These are phyloP conservation scores for Neotoxoptera formosana DNA, from an alignment of 1,140 invertebrate genomes.

Conservation along the genomic window DNA sequence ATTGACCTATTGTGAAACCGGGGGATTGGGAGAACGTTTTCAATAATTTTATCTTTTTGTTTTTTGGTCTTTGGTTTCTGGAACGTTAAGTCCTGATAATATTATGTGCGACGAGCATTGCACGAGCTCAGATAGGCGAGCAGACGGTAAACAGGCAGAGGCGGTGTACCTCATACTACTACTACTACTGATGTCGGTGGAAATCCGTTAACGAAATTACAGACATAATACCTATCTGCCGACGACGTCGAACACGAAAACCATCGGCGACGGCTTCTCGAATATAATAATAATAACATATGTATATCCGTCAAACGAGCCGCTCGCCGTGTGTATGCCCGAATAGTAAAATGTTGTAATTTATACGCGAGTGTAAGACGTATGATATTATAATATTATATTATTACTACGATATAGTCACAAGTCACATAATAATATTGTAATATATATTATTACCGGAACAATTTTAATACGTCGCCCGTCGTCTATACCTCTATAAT, in stretches of 20 bases:
- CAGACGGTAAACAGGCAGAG: background rate
- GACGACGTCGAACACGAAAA: background rate
- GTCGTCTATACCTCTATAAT: background rate
- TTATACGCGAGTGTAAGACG: too few species aligned
- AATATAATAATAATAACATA: background rate
- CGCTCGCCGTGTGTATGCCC: background rate
- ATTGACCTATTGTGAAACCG: slow-evolving; percentile 26
- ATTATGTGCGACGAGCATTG: background rate
- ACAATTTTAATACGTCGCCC: background rate
- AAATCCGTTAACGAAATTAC: background rate
- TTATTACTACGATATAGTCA: background rate
- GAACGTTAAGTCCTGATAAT: background rate
- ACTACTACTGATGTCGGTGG: background rate
- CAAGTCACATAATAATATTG: background rate
- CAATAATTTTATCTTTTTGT: background rate
- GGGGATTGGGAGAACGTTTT: background rate
- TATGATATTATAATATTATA: background rate
- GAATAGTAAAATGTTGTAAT: background rate
- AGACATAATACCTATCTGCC: background rate
- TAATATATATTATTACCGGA: background rate
- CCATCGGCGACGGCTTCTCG: background rate
- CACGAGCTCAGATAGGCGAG: too few species aligned
- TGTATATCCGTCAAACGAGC: slow-evolving; percentile 5
- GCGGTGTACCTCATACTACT: too few species aligned
- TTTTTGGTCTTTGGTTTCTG: background rate